Evolutionary conservation across 1,140 invertebrate genomes (phyloP), one percentile per base, ranked within the genome.

Genomic region (Megalopta genalis): DNA sequence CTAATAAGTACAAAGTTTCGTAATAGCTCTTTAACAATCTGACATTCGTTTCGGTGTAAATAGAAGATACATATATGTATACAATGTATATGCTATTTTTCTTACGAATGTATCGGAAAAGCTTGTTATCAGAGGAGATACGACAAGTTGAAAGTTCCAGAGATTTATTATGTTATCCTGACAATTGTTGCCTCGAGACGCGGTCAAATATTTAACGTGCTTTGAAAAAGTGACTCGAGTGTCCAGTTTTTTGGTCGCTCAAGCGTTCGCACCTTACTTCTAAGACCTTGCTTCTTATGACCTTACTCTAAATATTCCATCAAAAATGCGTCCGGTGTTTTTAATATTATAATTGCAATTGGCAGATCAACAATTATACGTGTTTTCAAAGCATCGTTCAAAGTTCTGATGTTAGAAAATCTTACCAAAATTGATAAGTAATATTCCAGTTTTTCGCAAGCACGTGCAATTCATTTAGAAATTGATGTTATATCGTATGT

Each of bases 71-170:
- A 16, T 25, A n/a, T 23, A n/a, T 18, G 18, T 49, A 71, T 27
- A 71, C n/a, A n/a, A 54, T 16, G 18, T 21, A 72, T 39, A 54
- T 32, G 39, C 60, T 78, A 78, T 72, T 74, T 79, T 79, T 74
- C 16, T 79, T 60, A 79, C 49, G 12, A 74, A 60, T 74, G 21
- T 54, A 64, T 78, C 63, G 37, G 62, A 39, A n/a, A 27, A 57
- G 63, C 64, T 57, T 75, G 46, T 67, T 14, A 7, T 67, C 52
- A 16, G 39, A 42, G 39, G 42, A 57, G 6, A 25, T 57, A 67
- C 54, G 42, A 16, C 18, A 39, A 32, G 46, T 39, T 64, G 32
- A 54, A 25, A 57, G 4, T 59, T 67, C 27, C 52, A 67, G 39
- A 67, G 49, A 52, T 52, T 16, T 23, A 67, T 27, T 27, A 32